A percentile compares a stretch with the other conserved stretches of the same genome.
phyloP scores from a whole-genome alignment of 2,113 vertebrate genomes.

The Atlantisia rogersi region DNA sequence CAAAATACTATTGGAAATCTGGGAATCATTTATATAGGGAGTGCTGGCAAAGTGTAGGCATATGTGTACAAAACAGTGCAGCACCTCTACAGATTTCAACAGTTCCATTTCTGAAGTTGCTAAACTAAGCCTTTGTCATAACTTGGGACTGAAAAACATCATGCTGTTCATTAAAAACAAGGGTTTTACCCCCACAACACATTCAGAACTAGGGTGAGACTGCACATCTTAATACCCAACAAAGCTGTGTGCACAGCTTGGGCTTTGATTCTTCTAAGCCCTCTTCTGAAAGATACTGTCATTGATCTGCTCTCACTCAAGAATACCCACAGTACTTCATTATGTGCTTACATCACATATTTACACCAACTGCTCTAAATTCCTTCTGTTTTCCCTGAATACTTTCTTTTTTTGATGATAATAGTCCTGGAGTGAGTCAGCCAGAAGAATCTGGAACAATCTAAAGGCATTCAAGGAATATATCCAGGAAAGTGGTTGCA shows the following conservation, averaged over 20 bases:
- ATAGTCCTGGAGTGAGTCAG: neutral
- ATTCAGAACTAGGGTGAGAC: neutral
- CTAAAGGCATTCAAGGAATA: neutral
- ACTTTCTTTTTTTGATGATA: neutral
- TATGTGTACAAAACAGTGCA: constrained; percentile 23
- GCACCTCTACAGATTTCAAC: constrained; percentile 57
- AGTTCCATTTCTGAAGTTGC: neutral
- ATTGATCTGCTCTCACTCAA: neutral
- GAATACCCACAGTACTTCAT: neutral
- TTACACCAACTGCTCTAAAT: neutral
- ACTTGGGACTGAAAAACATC: neutral
- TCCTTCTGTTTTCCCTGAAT: neutral
- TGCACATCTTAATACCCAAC: neutral
- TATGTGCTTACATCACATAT: neutral
- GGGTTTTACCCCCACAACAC: neutral
- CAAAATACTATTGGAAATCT: constrained; percentile 72
- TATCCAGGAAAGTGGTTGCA: neutral
- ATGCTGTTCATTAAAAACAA: neutral
- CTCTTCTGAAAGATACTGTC: neutral
- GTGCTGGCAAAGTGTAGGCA: constrained; percentile 65
- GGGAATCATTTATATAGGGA: constrained; percentile 68
- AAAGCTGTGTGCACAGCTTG: neutral
- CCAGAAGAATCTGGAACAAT: neutral
- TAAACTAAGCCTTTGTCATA: neutral
- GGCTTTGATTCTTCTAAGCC: constrained; percentile 3